These are phyloP conservation scores for Hydrozoanthus gracilis DNA, from an alignment of 92 coral and sea anemone genomes.

Conservation along the genomic window DNA sequence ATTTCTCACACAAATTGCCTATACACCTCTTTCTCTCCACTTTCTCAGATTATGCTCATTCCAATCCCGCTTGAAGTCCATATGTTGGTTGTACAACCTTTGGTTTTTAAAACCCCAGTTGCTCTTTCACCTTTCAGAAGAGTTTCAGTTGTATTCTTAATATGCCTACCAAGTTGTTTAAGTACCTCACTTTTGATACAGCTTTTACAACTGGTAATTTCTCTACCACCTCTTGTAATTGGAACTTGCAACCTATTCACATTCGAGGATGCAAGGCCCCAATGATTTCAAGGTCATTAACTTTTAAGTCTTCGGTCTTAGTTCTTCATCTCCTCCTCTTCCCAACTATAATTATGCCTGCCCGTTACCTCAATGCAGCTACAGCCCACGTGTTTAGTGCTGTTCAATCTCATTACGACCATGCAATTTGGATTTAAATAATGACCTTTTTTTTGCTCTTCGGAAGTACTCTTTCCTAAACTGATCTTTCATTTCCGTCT, in stretches of 20 bases:
- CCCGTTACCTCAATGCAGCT: not conserved
- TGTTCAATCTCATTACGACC: not conserved
- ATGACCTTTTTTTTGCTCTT: not conserved
- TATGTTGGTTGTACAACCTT: not conserved
- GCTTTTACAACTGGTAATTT: no score
- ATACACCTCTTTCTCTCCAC: no score
- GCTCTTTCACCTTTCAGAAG: not conserved
- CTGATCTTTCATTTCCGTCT: not conserved
- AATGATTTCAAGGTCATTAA: not conserved
- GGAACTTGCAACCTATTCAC: not conserved
- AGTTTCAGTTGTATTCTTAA: not conserved
- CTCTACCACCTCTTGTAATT: not conserved
- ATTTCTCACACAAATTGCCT: no score
- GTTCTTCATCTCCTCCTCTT: slow-evolving; percentile 10
- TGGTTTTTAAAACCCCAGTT: not conserved
- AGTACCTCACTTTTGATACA: not conserved
- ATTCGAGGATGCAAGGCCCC: slow-evolving; percentile 7
- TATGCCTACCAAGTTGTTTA: not conserved
- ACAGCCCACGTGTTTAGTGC: no score
- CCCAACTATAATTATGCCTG: not conserved
- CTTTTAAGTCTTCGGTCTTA: not conserved
- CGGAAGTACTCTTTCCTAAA: not conserved
- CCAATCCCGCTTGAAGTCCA: not conserved
- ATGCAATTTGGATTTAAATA: not conserved
- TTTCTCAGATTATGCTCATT: not conserved